Evolutionary conservation across 23 tunicate genomes (phyloP).

Genomic region (Clavelina lepadiformis): DNA sequence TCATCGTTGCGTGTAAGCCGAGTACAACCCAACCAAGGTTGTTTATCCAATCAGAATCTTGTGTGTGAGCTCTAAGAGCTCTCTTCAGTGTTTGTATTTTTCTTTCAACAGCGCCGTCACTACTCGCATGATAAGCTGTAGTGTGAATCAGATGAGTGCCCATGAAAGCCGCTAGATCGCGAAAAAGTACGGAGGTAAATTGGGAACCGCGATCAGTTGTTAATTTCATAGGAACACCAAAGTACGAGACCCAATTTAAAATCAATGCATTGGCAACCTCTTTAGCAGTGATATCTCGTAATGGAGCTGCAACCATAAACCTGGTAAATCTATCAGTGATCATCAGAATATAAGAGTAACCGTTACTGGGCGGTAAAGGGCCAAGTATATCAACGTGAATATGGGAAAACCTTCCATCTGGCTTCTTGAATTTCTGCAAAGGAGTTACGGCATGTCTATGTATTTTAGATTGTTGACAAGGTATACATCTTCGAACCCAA

Average conservation of each 20-base stretch:
- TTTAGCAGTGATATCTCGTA: slow-evolving; percentile 34
- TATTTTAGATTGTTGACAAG: slow-evolving; percentile 33
- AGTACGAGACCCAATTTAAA: slow-evolving; percentile 20
- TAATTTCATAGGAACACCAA: slow-evolving; percentile 11
- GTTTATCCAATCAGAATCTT: slow-evolving; percentile 12
- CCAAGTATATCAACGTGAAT: slow-evolving; percentile 36
- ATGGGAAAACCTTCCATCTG: slow-evolving; percentile 8
- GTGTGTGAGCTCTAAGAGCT: slow-evolving; percentile 17
- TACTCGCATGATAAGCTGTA: slow-evolving; percentile 21
- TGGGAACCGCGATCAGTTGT: slow-evolving; percentile 29
- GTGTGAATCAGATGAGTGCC: slow-evolving; percentile 9
- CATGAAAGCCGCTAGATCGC: slow-evolving; percentile 6
- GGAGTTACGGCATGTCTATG: not conserved
- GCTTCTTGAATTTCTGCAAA: not conserved
- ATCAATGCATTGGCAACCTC: slow-evolving; percentile 25
- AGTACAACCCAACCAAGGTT: slow-evolving; percentile 18
- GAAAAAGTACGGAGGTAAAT: slow-evolving; percentile 29
- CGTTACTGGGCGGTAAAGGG: slow-evolving; percentile 24
- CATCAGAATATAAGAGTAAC: slow-evolving; percentile 10
- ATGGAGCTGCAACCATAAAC: slow-evolving; percentile 20
- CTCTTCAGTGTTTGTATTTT: slow-evolving; percentile 2
- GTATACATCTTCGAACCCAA: slow-evolving; percentile 7
- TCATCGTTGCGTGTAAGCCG: slow-evolving; percentile 8
- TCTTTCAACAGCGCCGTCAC: slow-evolving; percentile 19
- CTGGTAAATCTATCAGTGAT: slow-evolving; percentile 13